Conservation (phyloP, 2,888 invertebrate species). For the Caenorhabditis japonica region DNA sequence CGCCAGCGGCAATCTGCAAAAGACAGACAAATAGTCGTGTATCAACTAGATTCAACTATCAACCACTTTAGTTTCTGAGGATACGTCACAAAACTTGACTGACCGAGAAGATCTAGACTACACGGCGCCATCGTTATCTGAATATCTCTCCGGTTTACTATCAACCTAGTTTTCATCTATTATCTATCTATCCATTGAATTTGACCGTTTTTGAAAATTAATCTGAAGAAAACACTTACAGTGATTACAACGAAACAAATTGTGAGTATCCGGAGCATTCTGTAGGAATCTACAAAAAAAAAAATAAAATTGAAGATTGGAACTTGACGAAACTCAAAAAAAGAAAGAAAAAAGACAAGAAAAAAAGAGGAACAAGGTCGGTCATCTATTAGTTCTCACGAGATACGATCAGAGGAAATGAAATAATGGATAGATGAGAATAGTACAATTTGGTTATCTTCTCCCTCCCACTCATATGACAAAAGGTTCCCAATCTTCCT, state of each 20-base stretch:
- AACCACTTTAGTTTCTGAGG: too few species aligned
- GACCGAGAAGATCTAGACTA: conserved; percentile 51
- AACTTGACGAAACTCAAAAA: neutral
- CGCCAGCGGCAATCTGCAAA: conserved; percentile 36
- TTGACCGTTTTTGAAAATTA: neutral
- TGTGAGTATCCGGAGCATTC: conserved; percentile 45
- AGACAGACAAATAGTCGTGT: too few species aligned
- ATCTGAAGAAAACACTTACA: conserved; percentile 9
- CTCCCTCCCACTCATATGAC: conserved; percentile 36
- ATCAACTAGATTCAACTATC: too few species aligned
- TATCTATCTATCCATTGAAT: too few species aligned
- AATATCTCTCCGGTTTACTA: conserved; percentile 4
- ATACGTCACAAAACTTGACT: conserved; percentile 38
- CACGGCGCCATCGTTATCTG: conserved; percentile 46
- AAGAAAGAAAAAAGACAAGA: conserved; percentile 28
- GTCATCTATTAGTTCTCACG: too few species aligned
- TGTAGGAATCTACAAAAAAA: conserved; percentile 4
- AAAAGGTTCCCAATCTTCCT: conserved; percentile 17
- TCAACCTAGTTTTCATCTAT: conserved; percentile 34
- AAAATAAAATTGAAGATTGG: neutral
- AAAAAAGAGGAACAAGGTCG: too few species aligned
- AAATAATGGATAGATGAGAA: conserved; percentile 16
- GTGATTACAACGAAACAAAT: conserved; percentile 13
- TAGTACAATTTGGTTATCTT: conserved; percentile 41
- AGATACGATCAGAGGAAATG: conserved; percentile 47